A percentile compares a stretch with the other conserved stretches of the same genome.
These are phyloP conservation scores for Resseliella maxima DNA, from an alignment of 2,888 invertebrate species.

Conservation along the genomic window DNA sequence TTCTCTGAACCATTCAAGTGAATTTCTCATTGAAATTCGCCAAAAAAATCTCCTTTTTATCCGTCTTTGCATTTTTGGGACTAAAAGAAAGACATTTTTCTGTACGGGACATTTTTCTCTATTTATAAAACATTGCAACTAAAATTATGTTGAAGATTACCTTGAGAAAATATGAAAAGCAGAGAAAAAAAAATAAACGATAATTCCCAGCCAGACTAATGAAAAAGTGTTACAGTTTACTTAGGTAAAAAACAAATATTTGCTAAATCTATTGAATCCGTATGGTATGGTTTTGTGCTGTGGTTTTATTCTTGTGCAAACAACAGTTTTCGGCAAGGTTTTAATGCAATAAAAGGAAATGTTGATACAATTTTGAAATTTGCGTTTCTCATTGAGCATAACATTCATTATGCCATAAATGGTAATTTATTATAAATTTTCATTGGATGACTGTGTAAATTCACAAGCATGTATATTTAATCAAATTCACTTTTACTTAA, in stretches of 20 bases:
- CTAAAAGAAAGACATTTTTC: too few relatives aligned
- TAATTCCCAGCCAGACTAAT: background rate
- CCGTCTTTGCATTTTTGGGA: too few relatives aligned
- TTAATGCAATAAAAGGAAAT: too few relatives aligned
- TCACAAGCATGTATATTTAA: background rate
- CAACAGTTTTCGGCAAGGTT: background rate
- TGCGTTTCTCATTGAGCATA: background rate
- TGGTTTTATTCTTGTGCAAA: background rate
- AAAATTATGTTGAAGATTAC: background rate
- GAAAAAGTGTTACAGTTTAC: background rate
- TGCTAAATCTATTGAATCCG: background rate
- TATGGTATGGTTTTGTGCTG: background rate
- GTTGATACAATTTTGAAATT: background rate
- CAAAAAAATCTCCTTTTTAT: too few relatives aligned
- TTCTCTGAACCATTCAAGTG: background rate
- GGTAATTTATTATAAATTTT: slow-evolving; percentile 27
- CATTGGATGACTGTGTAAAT: background rate
- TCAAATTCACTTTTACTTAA: background rate
- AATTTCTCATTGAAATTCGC: too few relatives aligned
- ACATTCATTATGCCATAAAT: background rate
- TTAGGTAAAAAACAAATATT: background rate
- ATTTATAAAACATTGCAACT: too few relatives aligned
- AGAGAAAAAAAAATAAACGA: too few relatives aligned
- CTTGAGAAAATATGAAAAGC: background rate
- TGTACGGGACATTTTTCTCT: too few relatives aligned